Evolutionary conservation across 1,140 invertebrate genomes (phyloP), one percentile per base, ranked within the genome.

Genomic region (Drosophila paulistorum): DNA sequence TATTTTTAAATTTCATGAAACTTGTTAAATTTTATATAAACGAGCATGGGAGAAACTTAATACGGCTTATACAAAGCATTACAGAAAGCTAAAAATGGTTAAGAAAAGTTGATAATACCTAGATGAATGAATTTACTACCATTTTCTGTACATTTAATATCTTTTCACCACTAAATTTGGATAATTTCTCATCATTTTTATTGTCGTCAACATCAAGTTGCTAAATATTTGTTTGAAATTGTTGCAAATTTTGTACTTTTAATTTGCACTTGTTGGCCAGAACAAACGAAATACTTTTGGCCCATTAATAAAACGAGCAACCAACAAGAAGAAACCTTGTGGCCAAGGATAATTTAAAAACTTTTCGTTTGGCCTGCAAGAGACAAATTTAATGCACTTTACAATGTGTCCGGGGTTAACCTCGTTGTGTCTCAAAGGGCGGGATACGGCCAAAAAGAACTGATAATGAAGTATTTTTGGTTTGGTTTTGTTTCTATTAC

Each of bases 331-430:
- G 65, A 20, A 77, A 77, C 70, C 73, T 77, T 77, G 74, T 55
- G 74, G 60, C 26, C 58, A 39, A 45, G 77, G 66, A 77, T 77
- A 77, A 77, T 77, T 77, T 77, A 37, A 55, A 77, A 77, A 76
- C 45, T 77, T 77, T 77, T 54, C 37, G 54, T 55, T 26, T 65
- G 65, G 75, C 59, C 73, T 76, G 73, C 54, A 9, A 64, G 60
- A 60, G 74, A 77, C 74, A 77, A 77, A 77, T 77, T 77, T 77
- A 77, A 77, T 77, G 74, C 74, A 77, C 74, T 77, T 65, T 60
- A 60, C 66, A 74, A 61, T 60, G 58, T 39, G 51, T 65, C 72
- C n/a, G 17, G 45, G 45, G 45, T 51, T 51, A 51, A 51, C 45
- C 45, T 51, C 7, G 20, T 14, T 14, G 33, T 20, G 10, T 59